These are phyloP conservation scores for Spea bombifrons DNA, from an alignment of 2,113 vertebrate genomes.

Conservation along the genomic window DNA sequence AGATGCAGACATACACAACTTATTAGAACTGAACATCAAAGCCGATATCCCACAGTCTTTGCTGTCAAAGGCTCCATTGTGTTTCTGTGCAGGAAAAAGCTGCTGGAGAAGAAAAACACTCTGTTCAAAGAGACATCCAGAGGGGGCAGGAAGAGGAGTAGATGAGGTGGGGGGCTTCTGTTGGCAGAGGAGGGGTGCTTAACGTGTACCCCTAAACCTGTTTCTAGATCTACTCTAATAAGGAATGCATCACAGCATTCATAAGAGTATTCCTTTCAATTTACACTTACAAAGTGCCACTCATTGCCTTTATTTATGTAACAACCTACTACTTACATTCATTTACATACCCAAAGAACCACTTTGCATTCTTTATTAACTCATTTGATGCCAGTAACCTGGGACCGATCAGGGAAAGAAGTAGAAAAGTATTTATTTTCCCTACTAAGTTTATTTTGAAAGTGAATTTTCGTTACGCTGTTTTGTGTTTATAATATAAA, in stretches of 20 bases:
- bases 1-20: conserved; percentile 82
- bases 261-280: neutral
- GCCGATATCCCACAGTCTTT: conserved; percentile 67
- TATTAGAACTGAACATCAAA: conserved; percentile 80
- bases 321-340: neutral
- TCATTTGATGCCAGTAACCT: no score
- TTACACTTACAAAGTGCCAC: neutral
- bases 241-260: conserved; percentile 22
- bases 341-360: neutral
- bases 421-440: no score
- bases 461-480: no score
- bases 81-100: conserved; percentile 68
- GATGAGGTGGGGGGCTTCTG: conserved; percentile 26
- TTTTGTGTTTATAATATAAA: no score
- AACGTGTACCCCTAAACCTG: neutral
- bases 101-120: conserved; percentile 58
- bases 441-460: no score
- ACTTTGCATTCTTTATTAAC: no score
- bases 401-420: no score
- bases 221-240: neutral
- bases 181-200: neutral
- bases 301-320: neutral
- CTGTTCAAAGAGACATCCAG: conserved; percentile 44
- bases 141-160: conserved; percentile 32
- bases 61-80: conserved; percentile 75